Conservation (phyloP, 2,888 invertebrate genomes). For the Neoscelio sp. region DNA sequence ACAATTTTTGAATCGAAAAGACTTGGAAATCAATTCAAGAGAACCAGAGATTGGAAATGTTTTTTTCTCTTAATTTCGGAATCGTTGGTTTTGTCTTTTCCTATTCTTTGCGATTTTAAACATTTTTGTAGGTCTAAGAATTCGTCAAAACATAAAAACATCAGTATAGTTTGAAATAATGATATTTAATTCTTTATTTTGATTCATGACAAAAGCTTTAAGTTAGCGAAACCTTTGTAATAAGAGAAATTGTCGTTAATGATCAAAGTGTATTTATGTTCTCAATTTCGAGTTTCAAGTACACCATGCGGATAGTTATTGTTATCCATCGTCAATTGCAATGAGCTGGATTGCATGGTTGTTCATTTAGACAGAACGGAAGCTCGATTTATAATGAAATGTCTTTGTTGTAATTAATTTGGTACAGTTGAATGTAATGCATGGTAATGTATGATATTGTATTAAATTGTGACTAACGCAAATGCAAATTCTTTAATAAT, state of each 20-base stretch:
- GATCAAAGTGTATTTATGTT: background rate
- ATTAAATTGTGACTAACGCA: too few relatives aligned
- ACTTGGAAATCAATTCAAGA: too few relatives aligned
- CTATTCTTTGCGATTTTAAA: too few relatives aligned
- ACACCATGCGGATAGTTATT: background rate
- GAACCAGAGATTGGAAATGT: too few relatives aligned
- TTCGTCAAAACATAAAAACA: too few relatives aligned
- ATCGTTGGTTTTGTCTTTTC: too few relatives aligned
- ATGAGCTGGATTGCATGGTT: slow-evolving; percentile 12
- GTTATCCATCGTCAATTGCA: background rate
- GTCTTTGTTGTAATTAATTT: slow-evolving; percentile 24
- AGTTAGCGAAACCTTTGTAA: background rate
- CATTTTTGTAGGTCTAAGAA: too few relatives aligned
- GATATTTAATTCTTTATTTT: background rate
- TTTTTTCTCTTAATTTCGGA: too few relatives aligned
- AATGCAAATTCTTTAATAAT: background rate
- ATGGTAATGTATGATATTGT: background rate
- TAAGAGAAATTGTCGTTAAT: background rate
- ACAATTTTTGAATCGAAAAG: too few relatives aligned
- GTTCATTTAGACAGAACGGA: slow-evolving; percentile 26
- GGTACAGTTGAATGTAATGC: slow-evolving; percentile 7
- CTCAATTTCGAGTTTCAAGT: background rate
- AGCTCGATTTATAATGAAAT: slow-evolving; percentile 32
- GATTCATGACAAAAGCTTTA: too few relatives aligned
- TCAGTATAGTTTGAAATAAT: too few relatives aligned